Percentiles rank a stretch among this genome's conserved stretches.
phyloP scores from a whole-genome alignment of 2,888 invertebrate species.

The Vanessa cardui region DNA sequence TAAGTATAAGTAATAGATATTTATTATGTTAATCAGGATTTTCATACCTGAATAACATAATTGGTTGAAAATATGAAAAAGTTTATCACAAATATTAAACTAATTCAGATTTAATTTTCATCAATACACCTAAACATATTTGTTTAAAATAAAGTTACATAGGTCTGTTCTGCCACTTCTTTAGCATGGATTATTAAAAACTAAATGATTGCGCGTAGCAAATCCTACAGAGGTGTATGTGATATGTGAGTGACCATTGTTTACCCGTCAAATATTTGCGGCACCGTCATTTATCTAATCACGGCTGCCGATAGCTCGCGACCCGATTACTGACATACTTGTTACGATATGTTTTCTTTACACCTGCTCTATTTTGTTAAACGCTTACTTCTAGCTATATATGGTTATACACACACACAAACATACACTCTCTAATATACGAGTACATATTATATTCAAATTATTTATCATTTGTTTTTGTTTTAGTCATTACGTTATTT shows the following conservation, averaged over 20 bases:
- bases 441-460: too few relatives aligned
- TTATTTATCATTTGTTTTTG: too few relatives aligned
- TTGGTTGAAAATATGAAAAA: too few relatives aligned
- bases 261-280: slow-evolving; percentile 74
- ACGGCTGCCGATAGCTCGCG: slow-evolving; percentile 75
- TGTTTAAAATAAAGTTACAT: not conserved
- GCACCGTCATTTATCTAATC: slow-evolving; percentile 73
- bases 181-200: not conserved
- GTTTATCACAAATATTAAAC: too few relatives aligned
- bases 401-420: not conserved
- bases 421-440: not conserved
- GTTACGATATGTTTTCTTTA: slow-evolving; percentile 59
- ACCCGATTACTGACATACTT: slow-evolving; percentile 77
- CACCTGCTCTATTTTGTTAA: slow-evolving; percentile 67
- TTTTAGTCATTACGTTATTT: too few relatives aligned
- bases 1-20: too few relatives aligned
- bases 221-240: slow-evolving; percentile 4
- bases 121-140: too few relatives aligned
- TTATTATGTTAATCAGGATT: too few relatives aligned
- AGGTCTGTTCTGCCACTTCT: not conserved
- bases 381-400: slow-evolving; percentile 19
- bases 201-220: not conserved
- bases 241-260: slow-evolving; percentile 56
- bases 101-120: too few relatives aligned
- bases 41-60: too few relatives aligned